Base-by-base conservation (phyloP, 2,888 invertebrate genomes). In the Crioceris asparagi region DNA sequence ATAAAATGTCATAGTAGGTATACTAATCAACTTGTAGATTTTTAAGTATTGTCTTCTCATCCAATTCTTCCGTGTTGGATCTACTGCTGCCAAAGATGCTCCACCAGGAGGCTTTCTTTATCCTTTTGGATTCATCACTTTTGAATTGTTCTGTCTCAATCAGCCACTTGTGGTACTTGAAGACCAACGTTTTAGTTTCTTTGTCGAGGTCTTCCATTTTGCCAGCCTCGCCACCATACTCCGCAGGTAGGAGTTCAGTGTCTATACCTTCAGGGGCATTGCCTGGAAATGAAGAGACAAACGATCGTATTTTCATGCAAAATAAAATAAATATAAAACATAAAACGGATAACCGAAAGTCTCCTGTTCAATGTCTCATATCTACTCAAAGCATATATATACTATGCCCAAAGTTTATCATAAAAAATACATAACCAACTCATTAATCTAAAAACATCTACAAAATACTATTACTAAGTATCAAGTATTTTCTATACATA, bases 101-200 rank as follows among this genome's bases (percentile, higher is more conserved):
- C 62, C 62, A 64, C 60, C 62, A 63, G 2, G 60, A 52, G 3
- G 53, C 48, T 41, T 64, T 65, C 39, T 61, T 63, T 3, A 53
- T 43, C 18, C 65, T 48, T 45, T 65, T 64, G 16, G 58, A 49
- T 40, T 65, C 65, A 38, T 65, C 64, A 1, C 70, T 70, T 45
- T 70, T 72, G 43, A 73, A 72, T 3, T 67, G 64, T 42, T 70
- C 74, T 0, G 71, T 66, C 47, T 79, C 77, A 29, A 71, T 65
- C 48, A 79, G 48, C 78, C 79, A 79, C 11, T 72, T 69, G 29
- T 65, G 64, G 49, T 78, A 79, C 43, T 72, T 72, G 7, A 67
- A 65, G 44, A 73, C 69, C 66, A 78, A 66, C 14, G 68, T 62
- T 41, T 66, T 66, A 4, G 72, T 66, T 33, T 74, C 72, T 45